Percentiles rank a stretch among this genome's conserved stretches.
These are phyloP conservation scores for Ailuropoda melanoleuca DNA, from an alignment of 2,113 vertebrate species.

Conservation along the genomic window DNA sequence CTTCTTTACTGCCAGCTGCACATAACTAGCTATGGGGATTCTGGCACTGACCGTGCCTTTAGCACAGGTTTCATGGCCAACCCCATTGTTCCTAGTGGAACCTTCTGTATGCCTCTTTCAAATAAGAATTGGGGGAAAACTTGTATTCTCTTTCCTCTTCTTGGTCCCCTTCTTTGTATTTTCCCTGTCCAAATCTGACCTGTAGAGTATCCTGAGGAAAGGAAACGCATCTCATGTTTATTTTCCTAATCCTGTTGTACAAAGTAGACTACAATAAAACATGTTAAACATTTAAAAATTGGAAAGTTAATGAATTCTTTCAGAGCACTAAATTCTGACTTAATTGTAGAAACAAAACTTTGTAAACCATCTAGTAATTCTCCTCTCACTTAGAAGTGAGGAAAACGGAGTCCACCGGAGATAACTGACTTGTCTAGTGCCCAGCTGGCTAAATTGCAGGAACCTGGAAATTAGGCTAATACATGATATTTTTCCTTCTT, in stretches of 20 bases:
- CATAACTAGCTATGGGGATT: not conserved
- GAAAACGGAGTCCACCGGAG: not conserved
- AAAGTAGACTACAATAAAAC: not conserved
- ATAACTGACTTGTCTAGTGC: not conserved
- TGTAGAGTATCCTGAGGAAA: not conserved
- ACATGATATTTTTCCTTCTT: not conserved
- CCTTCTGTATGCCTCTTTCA: not conserved
- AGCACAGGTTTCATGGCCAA: not conserved
- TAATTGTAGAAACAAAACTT: not conserved
- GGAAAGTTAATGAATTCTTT: not conserved
- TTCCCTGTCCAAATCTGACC: not conserved
- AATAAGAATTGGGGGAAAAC: not conserved
- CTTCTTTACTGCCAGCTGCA: not conserved
- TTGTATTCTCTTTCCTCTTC: not conserved
- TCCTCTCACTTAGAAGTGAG: not conserved
- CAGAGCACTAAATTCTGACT: not conserved
- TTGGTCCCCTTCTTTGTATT: not conserved
- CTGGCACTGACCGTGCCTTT: not conserved
- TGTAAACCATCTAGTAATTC: not conserved
- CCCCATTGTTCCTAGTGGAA: not conserved
- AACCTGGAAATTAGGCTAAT: not conserved
- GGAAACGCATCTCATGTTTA: not conserved
- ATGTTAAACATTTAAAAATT: not conserved
- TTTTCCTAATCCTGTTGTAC: not conserved
- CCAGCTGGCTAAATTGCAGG: not conserved